Conservation (phyloP, 2,113 vertebrate species). For the Amazona vittata region DNA sequence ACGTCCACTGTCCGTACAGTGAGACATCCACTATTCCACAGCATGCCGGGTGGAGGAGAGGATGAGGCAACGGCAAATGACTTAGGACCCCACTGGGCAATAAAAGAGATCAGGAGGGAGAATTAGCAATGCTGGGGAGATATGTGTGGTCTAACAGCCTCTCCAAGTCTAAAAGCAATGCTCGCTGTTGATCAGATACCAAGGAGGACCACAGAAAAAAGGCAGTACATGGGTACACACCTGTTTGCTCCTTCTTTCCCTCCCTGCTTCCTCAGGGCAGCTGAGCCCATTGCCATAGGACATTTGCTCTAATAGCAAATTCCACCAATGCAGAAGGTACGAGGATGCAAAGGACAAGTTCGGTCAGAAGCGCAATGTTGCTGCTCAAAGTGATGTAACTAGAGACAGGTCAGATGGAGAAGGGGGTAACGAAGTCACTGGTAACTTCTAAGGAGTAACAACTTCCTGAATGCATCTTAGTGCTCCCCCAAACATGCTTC, state of each 20-base stretch:
- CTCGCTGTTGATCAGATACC: not conserved
- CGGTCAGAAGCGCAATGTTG: accelerated
- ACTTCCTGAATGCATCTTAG: not conserved
- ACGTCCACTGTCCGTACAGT: not conserved
- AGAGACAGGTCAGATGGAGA: not conserved
- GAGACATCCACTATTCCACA: not conserved
- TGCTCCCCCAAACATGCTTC: accelerated
- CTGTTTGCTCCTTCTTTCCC: not conserved
- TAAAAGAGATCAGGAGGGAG: not conserved
- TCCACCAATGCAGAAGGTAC: not conserved
- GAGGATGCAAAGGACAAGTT: not conserved
- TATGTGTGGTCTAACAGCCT: not conserved
- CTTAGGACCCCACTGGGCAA: not conserved
- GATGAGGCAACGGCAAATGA: not conserved
- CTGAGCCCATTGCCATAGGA: not conserved
- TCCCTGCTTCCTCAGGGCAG: not conserved
- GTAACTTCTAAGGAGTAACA: not conserved
- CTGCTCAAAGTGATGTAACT: not conserved
- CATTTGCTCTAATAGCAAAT: not conserved
- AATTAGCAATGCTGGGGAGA: not conserved
- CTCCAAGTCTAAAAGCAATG: not conserved
- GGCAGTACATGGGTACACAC: not conserved
- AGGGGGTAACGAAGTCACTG: not conserved
- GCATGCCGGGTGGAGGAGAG: not conserved
- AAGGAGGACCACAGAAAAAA: not conserved